Base-by-base conservation (phyloP, 1,140 invertebrate genomes). In the Spodoptera frugiperda region DNA sequence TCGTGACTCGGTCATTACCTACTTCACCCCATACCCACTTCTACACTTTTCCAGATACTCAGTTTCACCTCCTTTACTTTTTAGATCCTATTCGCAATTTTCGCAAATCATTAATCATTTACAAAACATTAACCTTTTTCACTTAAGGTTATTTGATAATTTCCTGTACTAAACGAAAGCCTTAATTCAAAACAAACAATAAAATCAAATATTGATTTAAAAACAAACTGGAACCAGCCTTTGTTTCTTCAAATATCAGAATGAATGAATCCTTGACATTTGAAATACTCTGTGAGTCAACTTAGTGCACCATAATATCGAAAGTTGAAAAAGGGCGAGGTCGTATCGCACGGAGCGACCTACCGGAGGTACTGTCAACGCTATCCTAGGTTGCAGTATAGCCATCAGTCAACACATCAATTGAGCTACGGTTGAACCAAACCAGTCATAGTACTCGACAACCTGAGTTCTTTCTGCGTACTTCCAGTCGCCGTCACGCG, bases 391-490 rank as follows among this genome's bases (percentile, higher is more conserved):
- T 61, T 33, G 39, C 25, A 30, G 55, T 73, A 82, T 84, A 87
- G 81, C 84, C 85, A 84, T 85, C 83, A 84, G 80, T 84, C 82
- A 87, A 76, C 78, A 84, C 82, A 83, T 79, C 77, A 80, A 74
- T 74, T 63, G 70, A 54, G 70, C 57, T 53, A 54, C 30, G 53
- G 53, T 73, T 61, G 44, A 61, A 85, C 76, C 73, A 88, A 89
- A 90, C 88, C 87, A 89, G 89, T 90, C 84, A 68, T 82, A 82
- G 78, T 83, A 79, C 78, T 80, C 84, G 78, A 83, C 82, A 85
- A 83, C 79, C 82, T 84, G 83, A 77, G 78, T 80, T 84, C 76
- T 83, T 85, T 85, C 81, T 84, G 82, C 73, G 82, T 81, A 73
- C 68, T 68, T 70, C n/a, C 44, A 55, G 46, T 55, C 15, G 15